These are phyloP conservation scores for Pantelozetes paolii DNA, from an alignment of 2,888 invertebrate genomes.

Conservation along the genomic window DNA sequence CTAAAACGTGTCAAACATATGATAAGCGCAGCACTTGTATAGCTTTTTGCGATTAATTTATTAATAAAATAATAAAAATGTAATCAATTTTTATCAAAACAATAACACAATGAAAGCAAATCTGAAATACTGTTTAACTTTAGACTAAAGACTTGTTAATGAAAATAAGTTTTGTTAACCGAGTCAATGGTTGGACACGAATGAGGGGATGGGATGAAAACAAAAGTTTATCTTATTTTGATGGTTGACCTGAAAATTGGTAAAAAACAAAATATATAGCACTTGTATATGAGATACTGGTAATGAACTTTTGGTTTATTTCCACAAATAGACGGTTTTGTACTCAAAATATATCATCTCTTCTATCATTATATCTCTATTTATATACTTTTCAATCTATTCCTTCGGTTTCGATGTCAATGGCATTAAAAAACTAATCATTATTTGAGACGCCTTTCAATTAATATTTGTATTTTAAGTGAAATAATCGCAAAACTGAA, in stretches of 20 bases:
- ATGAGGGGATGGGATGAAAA: background rate
- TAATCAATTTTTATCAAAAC: background rate
- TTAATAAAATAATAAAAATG: background rate
- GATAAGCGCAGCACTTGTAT: background rate
- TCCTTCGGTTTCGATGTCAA: slow-evolving; percentile 1
- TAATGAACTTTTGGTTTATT: slow-evolving; percentile 25
- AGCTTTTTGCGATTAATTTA: slow-evolving; percentile 3
- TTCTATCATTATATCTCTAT: background rate
- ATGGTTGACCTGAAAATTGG: slow-evolving; percentile 11
- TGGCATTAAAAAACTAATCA: background rate
- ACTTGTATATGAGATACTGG: background rate
- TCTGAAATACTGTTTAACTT: background rate
- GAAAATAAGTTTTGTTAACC: no score
- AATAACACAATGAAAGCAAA: background rate
- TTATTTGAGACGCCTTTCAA: background rate
- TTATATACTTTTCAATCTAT: background rate
- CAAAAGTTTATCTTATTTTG: slow-evolving; percentile 25
- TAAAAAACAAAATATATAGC: background rate
- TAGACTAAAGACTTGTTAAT: no score
- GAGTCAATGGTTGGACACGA: no score
- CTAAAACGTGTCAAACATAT: background rate
- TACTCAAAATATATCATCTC: background rate
- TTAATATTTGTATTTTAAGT: background rate
- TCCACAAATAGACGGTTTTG: slow-evolving; percentile 7
- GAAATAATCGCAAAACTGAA: background rate